Evolutionary conservation across 1,140 invertebrate genomes (phyloP).

Genomic region (Caenorhabditis briggsae): DNA sequence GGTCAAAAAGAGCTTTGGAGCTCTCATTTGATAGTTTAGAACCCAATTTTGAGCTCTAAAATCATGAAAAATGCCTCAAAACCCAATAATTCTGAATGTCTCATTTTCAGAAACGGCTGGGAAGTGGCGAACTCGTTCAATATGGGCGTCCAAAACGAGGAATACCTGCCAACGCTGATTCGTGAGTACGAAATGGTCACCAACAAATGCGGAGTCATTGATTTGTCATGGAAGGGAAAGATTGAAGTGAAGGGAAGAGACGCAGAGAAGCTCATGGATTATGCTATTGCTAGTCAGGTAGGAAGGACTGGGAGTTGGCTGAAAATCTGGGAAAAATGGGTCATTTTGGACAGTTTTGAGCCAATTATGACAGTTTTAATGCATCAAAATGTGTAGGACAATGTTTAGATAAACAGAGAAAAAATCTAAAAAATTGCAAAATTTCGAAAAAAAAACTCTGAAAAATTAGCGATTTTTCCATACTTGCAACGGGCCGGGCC

Average conservation of each 20-base stretch:
- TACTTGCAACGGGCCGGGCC: too few relatives aligned
- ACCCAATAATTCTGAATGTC: background rate
- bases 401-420: too few relatives aligned
- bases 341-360: too few relatives aligned
- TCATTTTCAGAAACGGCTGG: slow-evolving; percentile 67
- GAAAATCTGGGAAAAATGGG: background rate
- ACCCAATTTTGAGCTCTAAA: too few relatives aligned
- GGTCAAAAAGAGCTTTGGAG: too few relatives aligned
- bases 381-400: too few relatives aligned
- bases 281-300: slow-evolving; percentile 64
- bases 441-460: too few relatives aligned
- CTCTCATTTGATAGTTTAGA: too few relatives aligned
- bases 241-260: slow-evolving; percentile 70
- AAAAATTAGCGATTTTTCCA: too few relatives aligned
- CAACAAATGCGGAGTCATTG: slow-evolving; percentile 68
- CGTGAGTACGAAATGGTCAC: slow-evolving; percentile 67
- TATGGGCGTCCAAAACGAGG: slow-evolving; percentile 54
- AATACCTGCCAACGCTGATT: slow-evolving; percentile 58
- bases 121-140: slow-evolving; percentile 56
- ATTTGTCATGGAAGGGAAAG: slow-evolving; percentile 69
- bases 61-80: too few relatives aligned
- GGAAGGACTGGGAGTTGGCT: background rate
- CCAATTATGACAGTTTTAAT: too few relatives aligned
- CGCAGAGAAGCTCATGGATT: slow-evolving; percentile 64
- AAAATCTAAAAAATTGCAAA: too few relatives aligned